These are phyloP conservation scores for Steinernema feltiae DNA, from an alignment of 1,140 invertebrate genomes.

Conservation along the genomic window DNA sequence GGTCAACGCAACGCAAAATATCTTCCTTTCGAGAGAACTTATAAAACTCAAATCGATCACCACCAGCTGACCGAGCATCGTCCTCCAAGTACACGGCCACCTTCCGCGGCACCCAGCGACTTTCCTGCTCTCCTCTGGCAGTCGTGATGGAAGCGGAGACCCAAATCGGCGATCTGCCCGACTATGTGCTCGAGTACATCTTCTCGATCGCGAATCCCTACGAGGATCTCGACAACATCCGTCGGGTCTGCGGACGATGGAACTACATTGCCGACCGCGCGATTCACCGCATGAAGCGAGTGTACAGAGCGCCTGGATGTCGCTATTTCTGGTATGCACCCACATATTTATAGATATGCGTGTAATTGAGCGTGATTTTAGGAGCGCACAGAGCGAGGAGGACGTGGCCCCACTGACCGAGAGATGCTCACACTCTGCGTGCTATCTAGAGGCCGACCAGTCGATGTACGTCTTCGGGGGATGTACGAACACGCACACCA, in stretches of 20 bases:
- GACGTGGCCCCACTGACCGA: slow-evolving; percentile 73
- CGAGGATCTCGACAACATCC: slow-evolving; percentile 76
- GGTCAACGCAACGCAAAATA: too few species aligned
- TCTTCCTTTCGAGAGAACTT: too few species aligned
- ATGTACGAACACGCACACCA: slow-evolving; percentile 74
- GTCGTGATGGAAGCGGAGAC: not conserved
- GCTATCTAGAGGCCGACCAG: slow-evolving; percentile 60
- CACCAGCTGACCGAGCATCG: not conserved
- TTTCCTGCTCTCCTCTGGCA: not conserved
- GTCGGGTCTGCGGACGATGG: slow-evolving; percentile 78
- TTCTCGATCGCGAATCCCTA: slow-evolving; percentile 80
- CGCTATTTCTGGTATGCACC: slow-evolving; percentile 31
- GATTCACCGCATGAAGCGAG: slow-evolving; percentile 37
- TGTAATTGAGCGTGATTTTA: slow-evolving; percentile 13
- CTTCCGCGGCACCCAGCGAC: not conserved
- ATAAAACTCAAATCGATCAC: too few species aligned
- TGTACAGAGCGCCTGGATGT: slow-evolving; percentile 43
- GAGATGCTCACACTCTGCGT: slow-evolving; percentile 83
- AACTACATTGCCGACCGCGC: slow-evolving; percentile 71
- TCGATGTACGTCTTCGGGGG: slow-evolving; percentile 90
- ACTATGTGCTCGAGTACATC: slow-evolving; percentile 86
- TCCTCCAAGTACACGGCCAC: not conserved
- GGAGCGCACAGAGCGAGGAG: slow-evolving; percentile 66
- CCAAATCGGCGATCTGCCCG: slow-evolving; percentile 66
- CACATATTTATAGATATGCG: not conserved